Evolutionary conservation across 2,113 vertebrate species (phyloP).

Genomic region (Lota lota): DNA sequence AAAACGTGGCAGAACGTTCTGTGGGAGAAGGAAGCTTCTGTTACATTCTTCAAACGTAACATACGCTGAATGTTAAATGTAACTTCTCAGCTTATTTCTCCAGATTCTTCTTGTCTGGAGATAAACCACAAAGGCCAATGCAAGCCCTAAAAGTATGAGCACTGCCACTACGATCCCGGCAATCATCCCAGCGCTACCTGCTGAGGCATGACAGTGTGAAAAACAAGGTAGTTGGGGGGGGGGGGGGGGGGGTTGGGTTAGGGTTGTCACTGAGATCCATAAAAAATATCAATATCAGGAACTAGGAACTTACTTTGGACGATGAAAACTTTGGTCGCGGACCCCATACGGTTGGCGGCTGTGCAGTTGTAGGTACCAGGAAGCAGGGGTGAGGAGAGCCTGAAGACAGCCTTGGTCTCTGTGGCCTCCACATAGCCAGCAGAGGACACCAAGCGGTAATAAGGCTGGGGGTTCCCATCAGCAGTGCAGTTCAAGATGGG

Average conservation of each 20-base stretch:
- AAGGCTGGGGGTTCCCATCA: slow-evolving; percentile 53
- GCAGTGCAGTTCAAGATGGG: slow-evolving; percentile 56
- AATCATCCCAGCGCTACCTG: slow-evolving; percentile 41
- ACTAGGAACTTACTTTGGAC: slow-evolving; percentile 54
- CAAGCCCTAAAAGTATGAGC: slow-evolving; percentile 24
- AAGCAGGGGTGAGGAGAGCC: background rate
- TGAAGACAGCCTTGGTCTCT: slow-evolving; percentile 6
- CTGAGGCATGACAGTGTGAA: slow-evolving; percentile 31
- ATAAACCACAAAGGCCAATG: slow-evolving; percentile 39
- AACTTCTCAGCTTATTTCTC: background rate
- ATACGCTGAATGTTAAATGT: background rate
- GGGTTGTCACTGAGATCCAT: background rate
- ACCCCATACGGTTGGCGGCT: slow-evolving; percentile 39
- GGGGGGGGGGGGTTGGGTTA: background rate
- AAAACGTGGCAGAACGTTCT: slow-evolving; percentile 50
- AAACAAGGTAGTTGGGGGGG: background rate
- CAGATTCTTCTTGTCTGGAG: background rate
- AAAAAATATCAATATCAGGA: background rate
- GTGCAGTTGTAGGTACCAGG: slow-evolving; percentile 62
- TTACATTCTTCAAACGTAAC: slow-evolving; percentile 29
- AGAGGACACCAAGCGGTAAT: slow-evolving; percentile 43
- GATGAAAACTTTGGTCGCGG: slow-evolving; percentile 40
- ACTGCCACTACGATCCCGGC: slow-evolving; percentile 43
- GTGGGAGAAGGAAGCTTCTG: slow-evolving; percentile 40
- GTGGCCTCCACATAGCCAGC: background rate